A percentile compares a stretch with the other conserved stretches of the same genome.
These are phyloP conservation scores for Chlorodrepanis virens DNA, from an alignment of 2,113 vertebrate genomes.

Conservation along the genomic window DNA sequence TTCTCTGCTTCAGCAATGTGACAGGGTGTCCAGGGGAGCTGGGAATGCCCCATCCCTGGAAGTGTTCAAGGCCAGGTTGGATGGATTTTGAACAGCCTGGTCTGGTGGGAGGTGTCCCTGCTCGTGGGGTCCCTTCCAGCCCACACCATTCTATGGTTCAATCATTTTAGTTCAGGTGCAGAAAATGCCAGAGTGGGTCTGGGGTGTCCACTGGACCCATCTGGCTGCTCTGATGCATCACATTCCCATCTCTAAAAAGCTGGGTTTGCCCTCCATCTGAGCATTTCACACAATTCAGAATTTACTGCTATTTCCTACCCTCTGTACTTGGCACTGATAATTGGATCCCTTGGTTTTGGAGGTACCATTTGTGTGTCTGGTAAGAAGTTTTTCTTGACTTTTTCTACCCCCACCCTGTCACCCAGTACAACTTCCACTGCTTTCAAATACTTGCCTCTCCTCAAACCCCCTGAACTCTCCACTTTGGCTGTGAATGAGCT, in stretches of 20 bases:
- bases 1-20: background rate
- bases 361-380: background rate
- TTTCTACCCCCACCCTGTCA: background rate
- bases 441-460: background rate
- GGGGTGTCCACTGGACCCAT: background rate
- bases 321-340: background rate
- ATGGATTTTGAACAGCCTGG: background rate
- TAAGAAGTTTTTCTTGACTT: background rate
- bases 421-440: background rate
- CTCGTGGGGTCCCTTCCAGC: background rate
- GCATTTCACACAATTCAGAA: background rate
- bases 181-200: background rate
- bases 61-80: background rate
- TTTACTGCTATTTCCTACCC: background rate
- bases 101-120: background rate
- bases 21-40: background rate
- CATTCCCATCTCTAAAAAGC: background rate
- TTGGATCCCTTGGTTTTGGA: background rate
- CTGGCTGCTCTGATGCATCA: background rate
- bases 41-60: background rate
- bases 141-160: background rate
- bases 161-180: background rate
- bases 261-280: background rate
- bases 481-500: background rate
- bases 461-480: background rate